Conservation (phyloP, 2,113 vertebrate genomes). For the Hemiprocne comata region DNA sequence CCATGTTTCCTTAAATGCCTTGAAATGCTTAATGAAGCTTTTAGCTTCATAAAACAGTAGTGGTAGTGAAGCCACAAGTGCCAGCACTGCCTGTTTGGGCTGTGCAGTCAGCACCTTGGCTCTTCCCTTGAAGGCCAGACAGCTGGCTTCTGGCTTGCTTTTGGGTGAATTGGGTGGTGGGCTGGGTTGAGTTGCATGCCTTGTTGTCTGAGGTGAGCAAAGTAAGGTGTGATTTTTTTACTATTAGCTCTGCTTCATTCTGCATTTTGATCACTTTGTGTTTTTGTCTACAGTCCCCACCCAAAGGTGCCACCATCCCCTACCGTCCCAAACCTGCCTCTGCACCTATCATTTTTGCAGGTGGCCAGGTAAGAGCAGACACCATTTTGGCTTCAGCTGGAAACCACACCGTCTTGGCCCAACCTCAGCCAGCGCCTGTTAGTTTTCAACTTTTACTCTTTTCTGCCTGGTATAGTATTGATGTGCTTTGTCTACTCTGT, state of each 20-base stretch:
- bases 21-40: not conserved
- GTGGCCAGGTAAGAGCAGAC: slow-evolving; percentile 82
- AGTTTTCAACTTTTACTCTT: slow-evolving; percentile 77
- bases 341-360: slow-evolving; percentile 83
- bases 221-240: not conserved
- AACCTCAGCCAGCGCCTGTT: slow-evolving; percentile 87
- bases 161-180: not conserved
- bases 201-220: not conserved
- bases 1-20: not conserved
- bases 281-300: slow-evolving; percentile 85
- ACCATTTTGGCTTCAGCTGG: slow-evolving; percentile 82
- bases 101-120: rapidly evolving
- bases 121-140: not conserved
- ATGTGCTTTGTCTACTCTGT: slow-evolving; percentile 30
- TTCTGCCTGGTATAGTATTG: slow-evolving; percentile 75
- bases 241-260: not conserved
- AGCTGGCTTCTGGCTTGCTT: rapidly evolving
- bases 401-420: slow-evolving; percentile 87
- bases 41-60: not conserved
- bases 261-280: slow-evolving; percentile 40
- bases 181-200: not conserved
- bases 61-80: not conserved
- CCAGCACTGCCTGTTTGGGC: not conserved
- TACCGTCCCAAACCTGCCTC: slow-evolving; percentile 88
- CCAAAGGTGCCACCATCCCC: slow-evolving; percentile 92